Evolutionary conservation across 2,113 vertebrate genomes (phyloP).

Genomic region (Corythoichthys intestinalis): DNA sequence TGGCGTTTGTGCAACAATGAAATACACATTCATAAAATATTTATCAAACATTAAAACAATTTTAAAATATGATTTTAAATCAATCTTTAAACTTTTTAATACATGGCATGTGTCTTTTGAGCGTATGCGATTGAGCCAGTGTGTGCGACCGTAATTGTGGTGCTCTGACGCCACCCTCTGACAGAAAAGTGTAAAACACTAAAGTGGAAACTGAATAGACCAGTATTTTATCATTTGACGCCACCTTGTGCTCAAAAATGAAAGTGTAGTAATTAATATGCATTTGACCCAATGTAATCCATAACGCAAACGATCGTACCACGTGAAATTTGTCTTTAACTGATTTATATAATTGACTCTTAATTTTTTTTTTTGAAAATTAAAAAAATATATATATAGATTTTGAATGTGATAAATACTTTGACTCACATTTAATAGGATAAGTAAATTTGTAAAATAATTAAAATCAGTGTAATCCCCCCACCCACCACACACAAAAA

Average conservation of each 20-base stretch:
- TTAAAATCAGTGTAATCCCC: too few species aligned
- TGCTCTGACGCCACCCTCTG: neutral
- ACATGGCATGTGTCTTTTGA: neutral
- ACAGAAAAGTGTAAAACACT: neutral
- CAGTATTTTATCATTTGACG: constrained; percentile 45
- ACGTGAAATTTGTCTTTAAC: too few species aligned
- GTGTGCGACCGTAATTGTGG: neutral
- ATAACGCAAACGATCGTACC: neutral
- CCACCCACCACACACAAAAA: too few species aligned
- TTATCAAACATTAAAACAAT: too few species aligned
- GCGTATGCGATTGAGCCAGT: neutral
- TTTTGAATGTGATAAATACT: too few species aligned
- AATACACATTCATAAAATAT: too few species aligned
- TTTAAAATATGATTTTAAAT: too few species aligned
- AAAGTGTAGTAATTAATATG: neutral
- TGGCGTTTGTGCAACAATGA: neutral
- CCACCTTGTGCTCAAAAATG: constrained; percentile 50
- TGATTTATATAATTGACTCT: too few species aligned
- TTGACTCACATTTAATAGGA: too few species aligned
- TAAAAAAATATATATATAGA: too few species aligned
- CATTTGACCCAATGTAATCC: neutral
- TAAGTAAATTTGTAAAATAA: too few species aligned
- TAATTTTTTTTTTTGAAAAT: too few species aligned
- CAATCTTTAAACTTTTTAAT: neutral
- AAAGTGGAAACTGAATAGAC: neutral